Percentiles rank a stretch among this genome's conserved stretches.
These are phyloP conservation scores for Diceros bicornis DNA, from an alignment of 2,797 vertebrate species.

Conservation along the genomic window DNA sequence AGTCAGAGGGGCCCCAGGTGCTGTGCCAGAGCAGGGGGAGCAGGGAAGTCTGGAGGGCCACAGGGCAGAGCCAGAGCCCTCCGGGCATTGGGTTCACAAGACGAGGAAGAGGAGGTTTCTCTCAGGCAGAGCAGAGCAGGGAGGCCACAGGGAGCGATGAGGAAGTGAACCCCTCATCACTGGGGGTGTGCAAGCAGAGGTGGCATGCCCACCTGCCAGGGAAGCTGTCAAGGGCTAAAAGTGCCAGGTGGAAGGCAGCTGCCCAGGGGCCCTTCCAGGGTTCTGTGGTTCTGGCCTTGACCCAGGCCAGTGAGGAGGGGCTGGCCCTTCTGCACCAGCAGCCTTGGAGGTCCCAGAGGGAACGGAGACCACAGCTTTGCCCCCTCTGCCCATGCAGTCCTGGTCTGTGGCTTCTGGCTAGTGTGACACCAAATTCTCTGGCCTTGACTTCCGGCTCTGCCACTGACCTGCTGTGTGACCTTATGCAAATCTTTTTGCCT, in stretches of 20 bases:
- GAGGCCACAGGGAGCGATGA: neutral
- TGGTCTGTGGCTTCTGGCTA: neutral
- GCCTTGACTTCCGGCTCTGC: neutral
- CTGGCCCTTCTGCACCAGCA: neutral
- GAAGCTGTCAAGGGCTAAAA: neutral
- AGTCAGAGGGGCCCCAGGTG: neutral
- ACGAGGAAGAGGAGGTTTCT: neutral
- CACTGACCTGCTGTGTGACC: neutral
- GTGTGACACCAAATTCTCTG: neutral
- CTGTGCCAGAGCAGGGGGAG: neutral
- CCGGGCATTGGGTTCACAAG: neutral
- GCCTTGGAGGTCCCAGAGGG: neutral
- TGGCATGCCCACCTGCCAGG: neutral
- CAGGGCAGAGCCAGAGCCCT: neutral
- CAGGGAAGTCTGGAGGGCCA: no score
- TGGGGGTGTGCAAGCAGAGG: neutral
- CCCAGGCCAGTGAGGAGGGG: fast-evolving
- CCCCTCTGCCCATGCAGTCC: neutral
- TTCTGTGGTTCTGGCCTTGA: neutral
- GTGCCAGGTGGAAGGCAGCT: neutral
- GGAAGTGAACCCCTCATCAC: neutral
- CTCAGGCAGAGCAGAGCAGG: neutral
- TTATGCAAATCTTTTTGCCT: neutral
- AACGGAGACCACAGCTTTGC: neutral
- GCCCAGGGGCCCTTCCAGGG: fast-evolving